These are phyloP conservation scores for Haliclona indistincta DNA, from an alignment of 37 sponge, comb jelly and placozoan species.

Conservation along the genomic window DNA sequence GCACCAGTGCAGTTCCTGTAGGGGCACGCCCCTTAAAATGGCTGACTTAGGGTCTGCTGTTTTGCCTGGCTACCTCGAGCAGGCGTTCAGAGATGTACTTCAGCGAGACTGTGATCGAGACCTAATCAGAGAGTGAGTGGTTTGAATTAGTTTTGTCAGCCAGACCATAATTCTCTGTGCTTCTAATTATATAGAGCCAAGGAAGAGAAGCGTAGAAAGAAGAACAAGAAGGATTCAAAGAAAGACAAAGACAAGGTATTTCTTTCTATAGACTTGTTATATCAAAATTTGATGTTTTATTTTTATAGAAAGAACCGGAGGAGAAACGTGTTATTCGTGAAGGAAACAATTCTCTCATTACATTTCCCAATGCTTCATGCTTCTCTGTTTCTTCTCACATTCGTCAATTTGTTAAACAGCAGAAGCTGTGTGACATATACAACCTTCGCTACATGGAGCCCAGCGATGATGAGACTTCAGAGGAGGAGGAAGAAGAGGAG, in stretches of 20 bases:
- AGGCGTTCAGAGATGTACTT: conserved; percentile 41
- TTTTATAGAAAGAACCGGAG: conserved; percentile 23
- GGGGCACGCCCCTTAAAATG: conserved; percentile 34
- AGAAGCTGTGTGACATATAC: conserved; percentile 64
- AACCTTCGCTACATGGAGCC: conserved; percentile 43
- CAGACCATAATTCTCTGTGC: not conserved
- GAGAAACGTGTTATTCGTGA: conserved; percentile 65
- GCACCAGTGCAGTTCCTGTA: no score
- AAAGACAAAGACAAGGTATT: conserved; percentile 52
- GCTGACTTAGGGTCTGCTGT: conserved; percentile 32
- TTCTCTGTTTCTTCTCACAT: conserved; percentile 73
- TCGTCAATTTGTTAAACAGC: conserved; percentile 72
- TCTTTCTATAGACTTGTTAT: no score
- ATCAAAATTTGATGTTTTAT: no score
- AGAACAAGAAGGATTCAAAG: conserved; percentile 42
- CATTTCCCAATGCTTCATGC: conserved; percentile 58
- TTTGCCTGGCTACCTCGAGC: conserved; percentile 26
- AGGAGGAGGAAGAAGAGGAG: conserved; percentile 32
- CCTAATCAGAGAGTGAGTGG: conserved; percentile 39
- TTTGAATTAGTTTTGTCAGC: not conserved
- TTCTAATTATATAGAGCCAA: not conserved
- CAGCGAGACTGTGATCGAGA: conserved; percentile 33
- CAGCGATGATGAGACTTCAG: conserved; percentile 36
- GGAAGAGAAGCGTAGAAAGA: conserved; percentile 14
- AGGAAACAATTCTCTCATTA: conserved; percentile 62